Evolutionary conservation across 2,113 vertebrate genomes (phyloP), one percentile per base, ranked within the genome.

Genomic region (Perca schrenkii): DNA sequence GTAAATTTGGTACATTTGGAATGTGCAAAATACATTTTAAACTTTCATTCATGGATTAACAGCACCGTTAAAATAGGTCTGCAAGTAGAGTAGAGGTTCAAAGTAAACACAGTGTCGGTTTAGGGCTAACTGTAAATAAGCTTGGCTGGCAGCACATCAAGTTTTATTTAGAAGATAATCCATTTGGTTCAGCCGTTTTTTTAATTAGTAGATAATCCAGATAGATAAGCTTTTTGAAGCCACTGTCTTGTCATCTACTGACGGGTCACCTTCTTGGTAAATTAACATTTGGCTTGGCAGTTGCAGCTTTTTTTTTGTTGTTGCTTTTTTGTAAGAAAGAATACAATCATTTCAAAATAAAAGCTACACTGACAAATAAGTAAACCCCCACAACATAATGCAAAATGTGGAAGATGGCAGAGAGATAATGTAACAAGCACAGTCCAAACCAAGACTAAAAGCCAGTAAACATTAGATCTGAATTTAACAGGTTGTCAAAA

Each of bases 121-220:
- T 15, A 43, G 46, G 56, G 12, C 21, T 49, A 64, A 46, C 43
- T 17, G 4, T 25, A 19, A 79, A 74, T 74, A 60, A 64, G 4
- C 70, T 16, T 40, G 15, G 57, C 64, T 74, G 63, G 74, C 22
- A 74, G 65, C 19, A 76, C 71, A 66, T 21, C 65, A 63, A 52
- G 62, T 83, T 70, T 80, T 47, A 63, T 72, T 67, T 40, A 67
- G 66, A 12, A 57, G 71, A 40, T 79, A 79, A 83, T 62, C 65
- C 62, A 53, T 75, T 82, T 49, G 19, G 56, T 63, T 62, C 47
- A 34, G 57, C 52, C 1, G 13, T 71, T 62, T 66, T 60, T 74
- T 61, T 82, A 86, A 81, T 83, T 15, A 79, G 31, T 11, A 58
- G 49, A 58, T 82, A 70, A 85, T 74, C 53, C 52, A 70, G 53